Conservation (phyloP, 2,888 invertebrate genomes). For the Dolichomitus sp. region DNA sequence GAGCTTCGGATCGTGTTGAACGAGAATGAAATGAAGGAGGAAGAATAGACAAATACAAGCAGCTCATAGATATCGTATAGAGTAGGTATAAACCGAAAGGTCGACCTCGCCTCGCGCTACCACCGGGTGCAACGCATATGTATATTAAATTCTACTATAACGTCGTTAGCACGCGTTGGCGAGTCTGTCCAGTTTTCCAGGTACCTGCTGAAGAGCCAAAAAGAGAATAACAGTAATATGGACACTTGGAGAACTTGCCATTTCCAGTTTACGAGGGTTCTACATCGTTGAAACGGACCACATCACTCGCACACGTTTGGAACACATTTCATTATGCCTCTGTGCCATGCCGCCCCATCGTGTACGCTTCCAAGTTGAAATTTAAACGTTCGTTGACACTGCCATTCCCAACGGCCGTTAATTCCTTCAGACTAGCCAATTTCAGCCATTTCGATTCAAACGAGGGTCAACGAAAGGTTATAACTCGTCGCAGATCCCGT, state of each 20-base stretch:
- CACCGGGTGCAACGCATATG: constrained; percentile 37
- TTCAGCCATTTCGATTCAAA: too few relatives aligned
- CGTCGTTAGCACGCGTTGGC: constrained; percentile 71
- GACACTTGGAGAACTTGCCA: constrained; percentile 20
- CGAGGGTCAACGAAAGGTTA: too few relatives aligned
- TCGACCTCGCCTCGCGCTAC: constrained; percentile 40
- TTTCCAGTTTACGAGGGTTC: constrained; percentile 44
- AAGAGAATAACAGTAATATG: background rate
- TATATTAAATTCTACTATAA: constrained; percentile 17
- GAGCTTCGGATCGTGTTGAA: constrained; percentile 49
- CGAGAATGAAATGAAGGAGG: constrained; percentile 59
- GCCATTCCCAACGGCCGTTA: too few relatives aligned
- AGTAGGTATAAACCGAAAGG: constrained; percentile 19
- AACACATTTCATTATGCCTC: constrained; percentile 1
- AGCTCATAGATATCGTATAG: constrained; percentile 43
- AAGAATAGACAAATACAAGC: constrained; percentile 18
- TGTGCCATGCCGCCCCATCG: constrained; percentile 7
- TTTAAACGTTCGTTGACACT: too few relatives aligned
- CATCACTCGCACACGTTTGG: constrained; percentile 2
- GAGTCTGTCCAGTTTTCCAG: constrained; percentile 37
- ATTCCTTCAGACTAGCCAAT: too few relatives aligned
- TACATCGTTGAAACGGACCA: background rate
- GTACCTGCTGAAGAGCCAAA: constrained; percentile 37
- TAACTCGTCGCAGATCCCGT: too few relatives aligned
- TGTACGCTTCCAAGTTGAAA: background rate